phyloP scores from a whole-genome alignment of 1,140 invertebrate genomes.

The Hydropsyche tenuis region DNA sequence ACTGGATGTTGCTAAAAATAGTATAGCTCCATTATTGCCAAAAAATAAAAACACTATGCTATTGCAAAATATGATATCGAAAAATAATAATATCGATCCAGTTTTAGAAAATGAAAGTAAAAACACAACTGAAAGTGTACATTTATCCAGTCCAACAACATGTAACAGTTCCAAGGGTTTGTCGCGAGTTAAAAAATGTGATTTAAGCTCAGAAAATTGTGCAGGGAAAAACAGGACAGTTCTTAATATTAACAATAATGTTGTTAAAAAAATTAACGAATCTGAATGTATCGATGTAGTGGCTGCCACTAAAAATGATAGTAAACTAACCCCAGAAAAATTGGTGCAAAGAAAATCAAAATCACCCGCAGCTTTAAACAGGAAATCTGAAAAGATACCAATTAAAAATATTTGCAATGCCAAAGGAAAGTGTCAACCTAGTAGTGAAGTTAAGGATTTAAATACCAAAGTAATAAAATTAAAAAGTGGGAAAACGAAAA shows the following conservation, averaged over 20 bases:
- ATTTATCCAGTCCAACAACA: conserved; percentile 36
- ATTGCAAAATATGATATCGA: conserved; percentile 63
- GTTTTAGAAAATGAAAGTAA: conserved; percentile 57
- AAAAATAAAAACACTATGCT: conserved; percentile 62
- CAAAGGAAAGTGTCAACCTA: conserved; percentile 47
- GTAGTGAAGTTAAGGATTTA: conserved; percentile 49
- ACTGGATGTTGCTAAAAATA: conserved; percentile 50
- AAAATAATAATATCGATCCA: conserved; percentile 65
- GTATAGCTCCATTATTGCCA: conserved; percentile 54
- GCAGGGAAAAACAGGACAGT: conserved; percentile 49
- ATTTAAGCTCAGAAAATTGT: neutral
- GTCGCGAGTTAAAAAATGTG: neutral
- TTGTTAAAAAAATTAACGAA: conserved; percentile 60
- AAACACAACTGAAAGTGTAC: conserved; percentile 40
- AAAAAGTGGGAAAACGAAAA: conserved; percentile 57
- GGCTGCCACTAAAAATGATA: conserved; percentile 56
- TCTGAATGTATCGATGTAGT: conserved; percentile 58
- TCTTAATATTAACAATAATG: conserved; percentile 63
- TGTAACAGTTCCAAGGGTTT: conserved; percentile 24
- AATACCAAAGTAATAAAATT: conserved; percentile 52
- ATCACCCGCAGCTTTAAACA: conserved; percentile 51
- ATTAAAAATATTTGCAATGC: conserved; percentile 33
- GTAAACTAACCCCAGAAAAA: conserved; percentile 57
- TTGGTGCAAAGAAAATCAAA: conserved; percentile 56
- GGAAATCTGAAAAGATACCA: conserved; percentile 47